Evolutionary conservation across 2,113 vertebrate genomes (phyloP).

Genomic region (Parotia lawesii): DNA sequence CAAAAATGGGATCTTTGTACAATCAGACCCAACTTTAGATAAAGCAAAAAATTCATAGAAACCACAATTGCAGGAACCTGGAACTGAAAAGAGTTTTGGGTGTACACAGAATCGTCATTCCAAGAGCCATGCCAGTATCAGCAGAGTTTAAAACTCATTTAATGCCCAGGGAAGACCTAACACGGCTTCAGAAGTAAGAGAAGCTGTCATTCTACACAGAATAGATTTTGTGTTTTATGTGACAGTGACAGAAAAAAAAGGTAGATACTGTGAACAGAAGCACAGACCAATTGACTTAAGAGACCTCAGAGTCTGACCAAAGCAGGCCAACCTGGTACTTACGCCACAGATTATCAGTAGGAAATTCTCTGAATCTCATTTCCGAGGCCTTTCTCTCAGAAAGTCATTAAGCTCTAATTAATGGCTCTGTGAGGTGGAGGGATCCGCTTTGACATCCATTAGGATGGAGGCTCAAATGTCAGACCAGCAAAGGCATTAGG

Average conservation of each 20-base stretch:
- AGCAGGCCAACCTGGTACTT: neutral
- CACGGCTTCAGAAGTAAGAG: neutral
- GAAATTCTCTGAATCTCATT: conserved; percentile 57
- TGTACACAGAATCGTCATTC: neutral
- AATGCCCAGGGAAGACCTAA: neutral
- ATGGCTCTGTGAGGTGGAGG: conserved; percentile 32
- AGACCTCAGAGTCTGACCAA: neutral
- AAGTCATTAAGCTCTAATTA: conserved; percentile 62
- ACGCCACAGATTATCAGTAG: neutral
- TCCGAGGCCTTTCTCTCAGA: conserved; percentile 40
- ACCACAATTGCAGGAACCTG: neutral
- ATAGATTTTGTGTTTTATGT: neutral
- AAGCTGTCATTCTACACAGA: neutral
- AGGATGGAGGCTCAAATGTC: conserved; percentile 46
- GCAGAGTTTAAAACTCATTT: neutral
- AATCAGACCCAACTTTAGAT: neutral
- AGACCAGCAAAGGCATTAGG: conserved; percentile 22
- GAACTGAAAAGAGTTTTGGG: neutral
- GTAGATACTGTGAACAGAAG: neutral
- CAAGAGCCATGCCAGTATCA: neutral
- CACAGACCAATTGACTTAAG: neutral
- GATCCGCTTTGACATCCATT: conserved; percentile 47
- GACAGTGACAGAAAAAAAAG: neutral
- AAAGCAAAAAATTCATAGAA: neutral
- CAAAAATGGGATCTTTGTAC: neutral